Evolutionary conservation across 1,140 invertebrate species (phyloP), one percentile per base, ranked within the genome.

Genomic region (Asobara japonica): DNA sequence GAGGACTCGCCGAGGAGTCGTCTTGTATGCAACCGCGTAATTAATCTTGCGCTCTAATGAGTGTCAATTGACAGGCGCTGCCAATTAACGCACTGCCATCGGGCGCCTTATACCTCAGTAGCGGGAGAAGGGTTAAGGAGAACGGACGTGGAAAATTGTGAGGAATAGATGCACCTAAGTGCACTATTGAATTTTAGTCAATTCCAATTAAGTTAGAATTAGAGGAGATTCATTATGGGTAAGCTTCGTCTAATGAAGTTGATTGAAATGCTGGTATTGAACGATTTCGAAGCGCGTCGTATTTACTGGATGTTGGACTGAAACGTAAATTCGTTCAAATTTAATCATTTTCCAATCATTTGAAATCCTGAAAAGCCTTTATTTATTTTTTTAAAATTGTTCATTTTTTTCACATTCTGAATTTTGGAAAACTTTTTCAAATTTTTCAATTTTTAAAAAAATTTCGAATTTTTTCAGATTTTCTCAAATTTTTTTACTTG

Each of bases 11-110:
- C 61, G 60, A 62, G 29, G 0, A 62, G 29, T 30, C 27, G 7
- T 10, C 60, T 62, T 62, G 60, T 45, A 13, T 30, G 60, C 29
- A 48, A n/a, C 76, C 61, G 76, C 78, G 79, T 82, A 84, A 84
- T 84, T 84, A 84, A 83, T 84, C 81, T 84, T 84, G 79, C 78
- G 79, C 80, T 82, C 80, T 84, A 84, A 83, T 83, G 83, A 83
- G 81, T 84, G 83, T 82, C 81, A 84, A 84, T 83, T 84, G 81
- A 79, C 79, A 83, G 79, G 78, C 83, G 80, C 81, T 84, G 80
- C 83, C 83, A 84, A 84, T 84, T 84, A 84, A 83, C 81, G 80
- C 78, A 84, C 77, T 71, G 76, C 18, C 11, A 11, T 29, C 5
- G n/a, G 13, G 29, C 6, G n/a, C 13, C 60, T 60, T 77, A 61